phyloP scores from a whole-genome alignment of 2,113 vertebrate species.

The Apaloderma vittatum region DNA sequence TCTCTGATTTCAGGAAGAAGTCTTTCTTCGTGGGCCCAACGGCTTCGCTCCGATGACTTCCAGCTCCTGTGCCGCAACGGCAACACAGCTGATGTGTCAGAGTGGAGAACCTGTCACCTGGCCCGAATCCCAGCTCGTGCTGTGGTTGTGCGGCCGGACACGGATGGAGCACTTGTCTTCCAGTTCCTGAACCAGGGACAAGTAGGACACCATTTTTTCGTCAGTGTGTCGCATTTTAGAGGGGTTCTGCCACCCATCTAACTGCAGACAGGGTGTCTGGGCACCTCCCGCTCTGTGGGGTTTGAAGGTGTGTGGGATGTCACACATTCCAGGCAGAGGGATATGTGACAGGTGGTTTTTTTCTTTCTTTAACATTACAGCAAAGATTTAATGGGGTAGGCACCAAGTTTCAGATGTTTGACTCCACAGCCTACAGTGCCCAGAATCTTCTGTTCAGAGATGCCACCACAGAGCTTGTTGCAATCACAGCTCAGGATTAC shows the following conservation, averaged over 20 bases:
- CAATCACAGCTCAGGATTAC: conserved; percentile 79
- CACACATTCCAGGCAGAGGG: neutral
- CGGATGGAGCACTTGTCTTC: conserved; percentile 79
- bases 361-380: conserved; percentile 53
- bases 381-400: conserved; percentile 72
- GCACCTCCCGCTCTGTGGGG: neutral
- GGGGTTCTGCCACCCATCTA: neutral
- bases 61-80: conserved; percentile 90
- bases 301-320: neutral
- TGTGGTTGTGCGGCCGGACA: conserved; percentile 80
- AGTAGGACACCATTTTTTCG: conserved; percentile 70
- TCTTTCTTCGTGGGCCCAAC: conserved; percentile 74
- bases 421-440: conserved; percentile 76
- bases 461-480: conserved; percentile 77
- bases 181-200: conserved; percentile 86
- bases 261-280: neutral
- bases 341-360: neutral
- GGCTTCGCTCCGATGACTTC: conserved; percentile 81
- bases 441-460: conserved; percentile 90
- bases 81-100: conserved; percentile 70
- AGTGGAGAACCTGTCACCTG: conserved; percentile 88
- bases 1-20: conserved; percentile 77
- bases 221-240: neutral
- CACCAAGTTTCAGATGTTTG: conserved; percentile 88
- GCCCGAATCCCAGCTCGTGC: conserved; percentile 87